These are phyloP conservation scores for Galerucella pusilla DNA, from an alignment of 2,888 invertebrate genomes.

Conservation along the genomic window DNA sequence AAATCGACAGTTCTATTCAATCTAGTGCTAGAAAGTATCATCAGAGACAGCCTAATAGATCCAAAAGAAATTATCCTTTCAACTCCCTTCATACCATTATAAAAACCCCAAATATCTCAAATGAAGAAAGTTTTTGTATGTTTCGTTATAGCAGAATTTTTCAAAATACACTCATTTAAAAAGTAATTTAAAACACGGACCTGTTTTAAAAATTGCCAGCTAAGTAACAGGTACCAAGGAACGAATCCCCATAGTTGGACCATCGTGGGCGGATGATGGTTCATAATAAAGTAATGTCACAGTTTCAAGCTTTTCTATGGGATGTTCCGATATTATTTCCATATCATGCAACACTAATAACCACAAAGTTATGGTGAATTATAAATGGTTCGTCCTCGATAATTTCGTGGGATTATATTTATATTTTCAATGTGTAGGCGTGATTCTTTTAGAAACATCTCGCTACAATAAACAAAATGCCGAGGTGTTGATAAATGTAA, in stretches of 20 bases:
- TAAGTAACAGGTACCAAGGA: neutral
- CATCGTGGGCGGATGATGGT: slow-evolving; percentile 35
- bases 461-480: neutral
- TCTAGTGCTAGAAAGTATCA: too few species aligned
- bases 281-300: slow-evolving; percentile 38
- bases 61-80: too few species aligned
- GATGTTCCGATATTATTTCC: slow-evolving; percentile 29
- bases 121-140: too few species aligned
- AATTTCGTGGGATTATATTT: slow-evolving; percentile 3
- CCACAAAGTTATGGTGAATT: slow-evolving; percentile 15
- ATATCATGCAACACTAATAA: slow-evolving; percentile 17
- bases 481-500: neutral
- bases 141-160: neutral
- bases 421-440: neutral
- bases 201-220: slow-evolving; percentile 5
- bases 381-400: slow-evolving; percentile 10
- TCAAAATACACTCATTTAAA: neutral
- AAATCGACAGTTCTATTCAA: too few species aligned
- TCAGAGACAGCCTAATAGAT: too few species aligned
- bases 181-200: neutral
- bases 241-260: slow-evolving; percentile 34
- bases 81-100: too few species aligned
- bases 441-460: neutral
- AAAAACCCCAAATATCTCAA: too few species aligned
- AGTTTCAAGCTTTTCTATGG: slow-evolving; percentile 27